A percentile compares a stretch with the other conserved stretches of the same genome.
Evolutionary conservation across 1,140 invertebrate species (phyloP).

Genomic region (Aethina tumida): DNA sequence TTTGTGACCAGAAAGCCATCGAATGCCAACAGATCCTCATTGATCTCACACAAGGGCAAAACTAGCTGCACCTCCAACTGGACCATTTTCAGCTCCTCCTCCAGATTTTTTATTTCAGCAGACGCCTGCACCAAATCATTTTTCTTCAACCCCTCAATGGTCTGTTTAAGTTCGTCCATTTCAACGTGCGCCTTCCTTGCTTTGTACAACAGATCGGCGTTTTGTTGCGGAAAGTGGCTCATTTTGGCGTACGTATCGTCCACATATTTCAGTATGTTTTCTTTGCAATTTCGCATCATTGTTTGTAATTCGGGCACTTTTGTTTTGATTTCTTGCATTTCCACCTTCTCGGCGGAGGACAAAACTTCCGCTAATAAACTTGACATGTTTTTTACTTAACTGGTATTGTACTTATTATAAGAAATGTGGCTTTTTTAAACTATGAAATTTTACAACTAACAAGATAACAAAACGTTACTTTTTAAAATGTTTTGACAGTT

Average conservation of each 20-base stretch:
- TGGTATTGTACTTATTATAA: too few species aligned
- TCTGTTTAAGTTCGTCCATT: conserved; percentile 37
- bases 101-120: conserved; percentile 44
- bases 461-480: too few species aligned
- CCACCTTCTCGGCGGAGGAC: conserved; percentile 26
- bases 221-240: conserved; percentile 39
- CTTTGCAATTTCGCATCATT: conserved; percentile 45
- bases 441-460: too few species aligned
- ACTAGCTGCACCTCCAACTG: conserved; percentile 43
- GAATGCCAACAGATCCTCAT: conserved; percentile 41
- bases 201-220: conserved; percentile 39
- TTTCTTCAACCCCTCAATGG: conserved; percentile 40
- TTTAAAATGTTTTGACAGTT: too few species aligned
- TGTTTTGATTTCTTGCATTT: conserved; percentile 34
- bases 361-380: conserved; percentile 24
- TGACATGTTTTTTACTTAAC: too few species aligned
- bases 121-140: conserved; percentile 44
- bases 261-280: conserved; percentile 43
- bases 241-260: conserved; percentile 45
- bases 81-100: conserved; percentile 41
- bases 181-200: too few species aligned
- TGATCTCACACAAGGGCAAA: conserved; percentile 40
- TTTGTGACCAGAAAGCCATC: conserved; percentile 38
- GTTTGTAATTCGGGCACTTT: conserved; percentile 44
- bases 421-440: too few species aligned